These are phyloP conservation scores for Ondatra zibethicus DNA, from an alignment of 2,113 vertebrate genomes.

Conservation along the genomic window DNA sequence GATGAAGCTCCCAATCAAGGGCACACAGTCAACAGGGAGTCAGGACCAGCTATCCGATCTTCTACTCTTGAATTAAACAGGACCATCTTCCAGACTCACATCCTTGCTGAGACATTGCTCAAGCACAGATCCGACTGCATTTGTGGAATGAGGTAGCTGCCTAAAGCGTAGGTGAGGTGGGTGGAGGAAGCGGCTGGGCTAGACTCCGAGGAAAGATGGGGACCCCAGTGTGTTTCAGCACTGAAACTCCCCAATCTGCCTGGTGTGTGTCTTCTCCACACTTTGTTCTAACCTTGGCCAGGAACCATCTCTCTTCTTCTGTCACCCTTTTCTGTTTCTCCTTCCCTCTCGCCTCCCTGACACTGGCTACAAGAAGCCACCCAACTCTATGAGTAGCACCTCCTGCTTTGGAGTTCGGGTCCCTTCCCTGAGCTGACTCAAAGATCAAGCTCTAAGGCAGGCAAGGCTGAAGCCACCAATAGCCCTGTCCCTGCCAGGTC, in stretches of 20 bases:
- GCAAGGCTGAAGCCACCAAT: not conserved
- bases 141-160: not conserved
- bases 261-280: rapidly evolving
- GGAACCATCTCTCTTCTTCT: not conserved
- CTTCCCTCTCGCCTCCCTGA: not conserved
- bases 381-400: not conserved
- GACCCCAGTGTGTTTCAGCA: not conserved
- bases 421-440: not conserved
- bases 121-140: not conserved
- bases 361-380: not conserved
- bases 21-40: not conserved
- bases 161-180: not conserved
- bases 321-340: not conserved
- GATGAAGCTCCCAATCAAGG: not conserved
- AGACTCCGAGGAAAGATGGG: not conserved
- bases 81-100: not conserved
- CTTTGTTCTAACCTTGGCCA: not conserved
- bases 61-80: not conserved
- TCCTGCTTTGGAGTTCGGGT: not conserved
- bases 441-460: not conserved
- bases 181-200: rapidly evolving
- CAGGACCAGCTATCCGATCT: not conserved
- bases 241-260: rapidly evolving
- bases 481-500: too few relatives aligned
- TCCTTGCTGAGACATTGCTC: not conserved